Base-by-base conservation (phyloP, 2,888 invertebrate genomes). In the Pterostichus niger region DNA sequence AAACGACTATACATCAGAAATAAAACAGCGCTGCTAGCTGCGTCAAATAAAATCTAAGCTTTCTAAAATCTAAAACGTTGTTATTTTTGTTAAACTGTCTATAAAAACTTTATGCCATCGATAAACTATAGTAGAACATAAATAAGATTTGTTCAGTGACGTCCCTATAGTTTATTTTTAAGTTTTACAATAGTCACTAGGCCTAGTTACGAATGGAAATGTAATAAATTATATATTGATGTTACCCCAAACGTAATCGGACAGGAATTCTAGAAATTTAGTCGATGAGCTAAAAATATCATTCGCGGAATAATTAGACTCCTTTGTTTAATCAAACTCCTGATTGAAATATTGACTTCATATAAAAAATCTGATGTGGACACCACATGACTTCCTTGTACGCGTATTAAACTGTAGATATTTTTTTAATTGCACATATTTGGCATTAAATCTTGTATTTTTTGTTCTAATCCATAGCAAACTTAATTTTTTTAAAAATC, bases 201-300 rank as follows among this genome's bases (percentile, higher is more conserved):
- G n/a, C 17, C 13, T 1, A 13, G 6, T 17, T 56, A 17, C 17
- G 15, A 49, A 56, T 56, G 7, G 40, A 40, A 9, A 40, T 40
- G 24, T 10, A 13, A 56, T 56, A 17, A 56, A 56, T 56, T 56
- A 56, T 56, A 7, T 17, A 56, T 56, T 56, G 56, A 49, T 49
- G 49, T 11, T 49, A n/a, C 11, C 11, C 49, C 49, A 49, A 49
- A 1, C n/a, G 13, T 56, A 56, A 13, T 56, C 10, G 7, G 15
- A 5, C 9, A 56, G 6, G 56, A 56, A 56, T 56, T 9, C 56
- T 1, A 56, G 56, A 2, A 17, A 56, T 56, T 15, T 6, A 10
- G 56, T 56, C 56, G 56, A 56, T 56, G 13, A 17, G 17, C 56
- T 17, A 56, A 56, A 49, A 56, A 56, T 56, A 56, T 56, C 56